Evolutionary conservation across 2,888 invertebrate genomes (phyloP), one percentile per base, ranked within the genome.

Genomic region (Pyrochroa serraticornis): DNA sequence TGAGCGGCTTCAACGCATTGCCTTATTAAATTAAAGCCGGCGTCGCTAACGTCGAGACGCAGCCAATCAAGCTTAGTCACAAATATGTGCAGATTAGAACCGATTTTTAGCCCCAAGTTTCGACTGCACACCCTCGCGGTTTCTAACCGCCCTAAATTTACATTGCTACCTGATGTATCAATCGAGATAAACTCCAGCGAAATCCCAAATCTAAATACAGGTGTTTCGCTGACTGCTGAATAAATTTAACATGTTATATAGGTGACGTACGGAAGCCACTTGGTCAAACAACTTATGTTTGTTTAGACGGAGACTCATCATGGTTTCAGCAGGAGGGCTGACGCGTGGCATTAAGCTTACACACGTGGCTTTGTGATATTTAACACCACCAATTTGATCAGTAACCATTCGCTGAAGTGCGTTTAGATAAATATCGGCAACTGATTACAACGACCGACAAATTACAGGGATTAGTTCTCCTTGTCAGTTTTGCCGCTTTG

Each of bases 281-380:
- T 58, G 58, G 48, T 42, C 52, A 58, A 58, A 58, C 58, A 58
- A 53, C 46, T 58, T 44, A 44, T 58, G 41, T 58, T 58, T 58
- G 34, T 52, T 53, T 52, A 57, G 57, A 47, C 30, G 10, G 7
- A 42, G 48, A 44, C 34, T 44, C 31, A 50, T 57, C 51, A 33
- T 38, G 45, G 47, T 51, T 41, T 9, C 42, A n/a, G 30, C 38
- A 31, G 42, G 34, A 48, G 43, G 44, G 43, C 22, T 35, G 58
- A 55, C 66, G 60, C 58, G 62, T 64, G 68, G 39, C 51, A 10
- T 45, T 67, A 67, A 70, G 69, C 68, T 64, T 36, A 14, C 58
- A 48, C 73, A 72, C 71, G 72, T 69, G 73, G 59, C 71, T 69
- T 65, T 70, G 65, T 71, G 72, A 71, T 71, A 73, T 71, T 70